phyloP scores from a whole-genome alignment of 2,888 invertebrate genomes.

The Phortica okadai region DNA sequence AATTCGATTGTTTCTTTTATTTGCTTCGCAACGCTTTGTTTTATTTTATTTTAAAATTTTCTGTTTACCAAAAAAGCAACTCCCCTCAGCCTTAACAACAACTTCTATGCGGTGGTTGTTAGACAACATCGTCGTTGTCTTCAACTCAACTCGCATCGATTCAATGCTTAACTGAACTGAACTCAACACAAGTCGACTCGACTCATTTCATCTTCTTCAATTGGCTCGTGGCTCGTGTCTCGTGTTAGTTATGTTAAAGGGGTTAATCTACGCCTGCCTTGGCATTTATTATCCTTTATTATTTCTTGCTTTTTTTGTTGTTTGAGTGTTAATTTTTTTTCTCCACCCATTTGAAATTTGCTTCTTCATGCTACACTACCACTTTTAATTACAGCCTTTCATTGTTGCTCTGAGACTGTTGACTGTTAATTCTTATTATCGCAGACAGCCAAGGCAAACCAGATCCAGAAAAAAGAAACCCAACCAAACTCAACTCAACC shows the following conservation, averaged over 20 bases:
- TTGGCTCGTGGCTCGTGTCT: constrained; percentile 23
- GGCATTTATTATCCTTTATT: constrained; percentile 65
- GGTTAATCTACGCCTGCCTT: constrained; percentile 61
- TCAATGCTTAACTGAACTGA: constrained; percentile 8
- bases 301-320: constrained; percentile 38
- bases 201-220: not conserved
- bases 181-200: no score
- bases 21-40: constrained; percentile 41
- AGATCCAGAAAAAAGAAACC: not conserved
- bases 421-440: not conserved
- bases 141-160: not conserved
- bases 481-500: not conserved
- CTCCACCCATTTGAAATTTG: not conserved
- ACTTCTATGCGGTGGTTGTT: not conserved
- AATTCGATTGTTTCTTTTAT: constrained; percentile 75
- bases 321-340: constrained; percentile 44
- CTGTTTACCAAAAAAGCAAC: not conserved
- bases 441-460: no score
- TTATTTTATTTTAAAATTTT: not conserved
- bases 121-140: no score
- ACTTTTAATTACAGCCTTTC: constrained; percentile 52
- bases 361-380: constrained; percentile 33
- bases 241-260: constrained; percentile 10
- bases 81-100: not conserved
- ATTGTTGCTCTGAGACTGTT: constrained; percentile 33